These are phyloP conservation scores for Peromyscus eremicus DNA, from an alignment of 2,797 vertebrate species.

Conservation along the genomic window DNA sequence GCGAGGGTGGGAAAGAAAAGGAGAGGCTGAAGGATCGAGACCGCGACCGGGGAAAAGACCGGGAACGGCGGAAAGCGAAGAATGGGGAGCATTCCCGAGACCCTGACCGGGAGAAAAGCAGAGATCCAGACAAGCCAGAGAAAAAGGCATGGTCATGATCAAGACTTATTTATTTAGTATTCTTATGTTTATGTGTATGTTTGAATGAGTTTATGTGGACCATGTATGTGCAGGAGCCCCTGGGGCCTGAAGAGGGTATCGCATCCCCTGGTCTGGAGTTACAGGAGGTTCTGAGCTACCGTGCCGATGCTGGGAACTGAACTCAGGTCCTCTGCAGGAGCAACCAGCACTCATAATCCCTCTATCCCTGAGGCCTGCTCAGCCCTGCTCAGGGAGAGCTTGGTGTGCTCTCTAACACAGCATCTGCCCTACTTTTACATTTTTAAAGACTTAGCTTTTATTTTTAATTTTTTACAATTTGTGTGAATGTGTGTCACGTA, in stretches of 20 bases:
- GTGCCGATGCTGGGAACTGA: not conserved
- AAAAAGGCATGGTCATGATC: conserved; percentile 88
- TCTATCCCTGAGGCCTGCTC: not conserved
- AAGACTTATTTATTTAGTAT: too few relatives aligned
- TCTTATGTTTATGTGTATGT: not conserved
- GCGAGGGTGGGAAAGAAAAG: conserved; percentile 80
- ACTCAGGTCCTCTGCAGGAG: not conserved
- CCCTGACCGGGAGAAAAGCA: conserved; percentile 78
- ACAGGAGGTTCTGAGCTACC: not conserved
- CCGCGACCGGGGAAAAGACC: conserved; percentile 80
- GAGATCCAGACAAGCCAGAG: conserved; percentile 85
- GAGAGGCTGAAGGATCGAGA: conserved; percentile 79
- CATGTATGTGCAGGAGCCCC: not conserved
- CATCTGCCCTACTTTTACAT: not conserved
- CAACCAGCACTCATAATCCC: not conserved
- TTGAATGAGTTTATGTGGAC: not conserved
- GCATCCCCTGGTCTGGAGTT: not conserved
- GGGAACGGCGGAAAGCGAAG: conserved; percentile 85
- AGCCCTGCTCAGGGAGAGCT: not conserved
- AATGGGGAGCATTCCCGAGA: conserved; percentile 82
- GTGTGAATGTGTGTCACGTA: not conserved
- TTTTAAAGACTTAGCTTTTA: not conserved
- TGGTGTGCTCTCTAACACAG: not conserved
- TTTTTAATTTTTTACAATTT: not conserved
- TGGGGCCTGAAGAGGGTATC: not conserved